Evolutionary conservation across 2,888 invertebrate species (phyloP).

Genomic region (Andrena hattorfiana): DNA sequence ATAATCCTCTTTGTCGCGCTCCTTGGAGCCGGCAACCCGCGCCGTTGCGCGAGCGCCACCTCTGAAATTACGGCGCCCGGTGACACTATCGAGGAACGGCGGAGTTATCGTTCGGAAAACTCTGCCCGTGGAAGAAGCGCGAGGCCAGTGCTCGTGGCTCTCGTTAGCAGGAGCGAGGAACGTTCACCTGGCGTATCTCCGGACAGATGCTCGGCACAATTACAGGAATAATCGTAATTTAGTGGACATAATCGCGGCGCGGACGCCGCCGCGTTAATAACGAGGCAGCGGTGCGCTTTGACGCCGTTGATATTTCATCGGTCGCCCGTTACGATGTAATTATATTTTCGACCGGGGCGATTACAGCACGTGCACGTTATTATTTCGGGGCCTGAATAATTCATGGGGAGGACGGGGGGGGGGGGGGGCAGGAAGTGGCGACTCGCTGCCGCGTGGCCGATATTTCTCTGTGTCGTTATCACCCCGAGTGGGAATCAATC

Average conservation of each 20-base stretch:
- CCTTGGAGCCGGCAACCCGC: not conserved
- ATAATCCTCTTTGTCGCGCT: conserved; percentile 37
- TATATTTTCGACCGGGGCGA: conserved; percentile 73
- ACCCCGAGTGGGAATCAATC: conserved; percentile 68
- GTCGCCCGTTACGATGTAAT: conserved; percentile 59
- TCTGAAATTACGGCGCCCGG: not conserved
- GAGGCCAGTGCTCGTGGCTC: not conserved
- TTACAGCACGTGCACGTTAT: conserved; percentile 76
- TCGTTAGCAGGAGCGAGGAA: not conserved
- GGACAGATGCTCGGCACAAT: conserved; percentile 32
- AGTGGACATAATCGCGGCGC: conserved; percentile 57
- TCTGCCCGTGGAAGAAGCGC: not conserved
- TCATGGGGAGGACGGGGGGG: conserved; percentile 59
- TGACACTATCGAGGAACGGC: not conserved
- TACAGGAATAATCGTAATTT: conserved; percentile 64
- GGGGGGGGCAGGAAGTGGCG: conserved; percentile 35
- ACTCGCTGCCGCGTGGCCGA: conserved; percentile 22
- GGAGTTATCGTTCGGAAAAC: not conserved
- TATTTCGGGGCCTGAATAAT: conserved; percentile 73
- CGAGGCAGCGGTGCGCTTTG: conserved; percentile 34
- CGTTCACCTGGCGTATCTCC: not conserved
- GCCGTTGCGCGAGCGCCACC: not conserved
- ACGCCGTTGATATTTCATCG: conserved; percentile 66
- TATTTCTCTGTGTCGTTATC: conserved; percentile 4
- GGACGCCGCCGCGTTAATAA: conserved; percentile 52